Base-by-base conservation (phyloP, 1,140 invertebrate genomes). In the Penaeus indicus region DNA sequence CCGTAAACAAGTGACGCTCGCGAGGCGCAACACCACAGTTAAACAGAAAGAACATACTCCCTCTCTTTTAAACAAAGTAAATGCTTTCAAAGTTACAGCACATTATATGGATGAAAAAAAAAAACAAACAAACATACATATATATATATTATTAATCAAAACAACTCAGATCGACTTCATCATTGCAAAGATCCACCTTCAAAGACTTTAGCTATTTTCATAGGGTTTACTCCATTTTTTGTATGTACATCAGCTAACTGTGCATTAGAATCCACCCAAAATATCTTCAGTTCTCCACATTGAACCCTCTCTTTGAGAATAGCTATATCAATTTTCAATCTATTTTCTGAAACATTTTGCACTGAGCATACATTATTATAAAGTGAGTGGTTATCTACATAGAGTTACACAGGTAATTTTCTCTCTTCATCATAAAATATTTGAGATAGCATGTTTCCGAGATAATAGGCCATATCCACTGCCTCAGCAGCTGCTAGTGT, bases 231-330 rank as follows among this genome's bases (percentile, higher is more conserved):
- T 85, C 5, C 3, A 38, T 21, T 38, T 25, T 69, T n/a, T 69
- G 22, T 32, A 63, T 19, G 64, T 62, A 27, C 54, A 88, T 11
- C 47, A 88, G 63, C 72, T 89, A 60, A 18, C 72, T 42, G 22
- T 25, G 69, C 16, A 27, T 54, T 11, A 54, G 25, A 32, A 22
- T 21, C 22, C 27, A 42, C 18, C n/a, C 11, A n/a, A 88, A 63
- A 63, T 21, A 88, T 42, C 21, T 67, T 60, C 11, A 87, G 87
- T 25, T 85, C 18, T 22, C 61, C 86, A 87, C 42, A 38, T 86
- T 75, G 77, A 86, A 62, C 22, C 47, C 42, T 84, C 61, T 86
- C 77, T 78, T 78, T 61, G 47, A 79, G 85, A 87, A 87, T 63
- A 78, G 78, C 78, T 80, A 80, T 80, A 22, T 8, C 78, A 80